Base-by-base conservation (phyloP, 2,888 invertebrate species). In the Sisyra nigra region DNA sequence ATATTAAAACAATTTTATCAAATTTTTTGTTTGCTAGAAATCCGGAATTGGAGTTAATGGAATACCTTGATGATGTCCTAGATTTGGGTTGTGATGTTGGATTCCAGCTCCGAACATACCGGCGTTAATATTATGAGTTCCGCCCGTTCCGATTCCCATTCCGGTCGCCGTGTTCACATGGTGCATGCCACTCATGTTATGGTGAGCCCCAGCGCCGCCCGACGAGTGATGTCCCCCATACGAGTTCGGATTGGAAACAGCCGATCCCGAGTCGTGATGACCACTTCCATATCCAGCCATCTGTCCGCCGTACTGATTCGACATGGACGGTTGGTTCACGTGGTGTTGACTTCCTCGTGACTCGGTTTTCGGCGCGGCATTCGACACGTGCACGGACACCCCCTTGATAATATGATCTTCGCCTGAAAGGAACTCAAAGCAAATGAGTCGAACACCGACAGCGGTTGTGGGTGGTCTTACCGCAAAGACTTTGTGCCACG, bases 371-470 rank as follows among this genome's bases (percentile, higher is more conserved):
- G 88, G 88, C 18, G 86, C 83, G 18, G 88, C 88, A 55, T 82
- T 84, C 15, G 85, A 83, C 47, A 92, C 84, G 63, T 86, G 85
- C 37, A 87, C 84, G 10, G 85, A 85, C 42, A 87, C 84, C 43
- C 86, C 79, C 60, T 83, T 83, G 47, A 85, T 78, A 50, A 85
- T 82, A 58, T 84, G 83, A 65, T 85, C 84, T 59, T 85, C 83
- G 6, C 42, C 42, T 42, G 15, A 5, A 14, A 36, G n/a, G 4
- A 14, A 35, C 15, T 14, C n/a, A 7, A 30, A n/a, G n/a, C n/a
- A n/a, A n/a, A n/a, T n/a, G n/a, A n/a, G n/a, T n/a, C n/a, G n/a
- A n/a, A n/a, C n/a, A n/a, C n/a, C n/a, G n/a, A n/a, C n/a, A n/a
- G n/a, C n/a, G n/a, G n/a, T n/a, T n/a, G n/a, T n/a, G n/a, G n/a